A percentile compares a stretch with the other conserved stretches of the same genome.
These are phyloP conservation scores for Cremastobaeus sp. DNA, from an alignment of 2,888 invertebrate genomes.

Conservation along the genomic window DNA sequence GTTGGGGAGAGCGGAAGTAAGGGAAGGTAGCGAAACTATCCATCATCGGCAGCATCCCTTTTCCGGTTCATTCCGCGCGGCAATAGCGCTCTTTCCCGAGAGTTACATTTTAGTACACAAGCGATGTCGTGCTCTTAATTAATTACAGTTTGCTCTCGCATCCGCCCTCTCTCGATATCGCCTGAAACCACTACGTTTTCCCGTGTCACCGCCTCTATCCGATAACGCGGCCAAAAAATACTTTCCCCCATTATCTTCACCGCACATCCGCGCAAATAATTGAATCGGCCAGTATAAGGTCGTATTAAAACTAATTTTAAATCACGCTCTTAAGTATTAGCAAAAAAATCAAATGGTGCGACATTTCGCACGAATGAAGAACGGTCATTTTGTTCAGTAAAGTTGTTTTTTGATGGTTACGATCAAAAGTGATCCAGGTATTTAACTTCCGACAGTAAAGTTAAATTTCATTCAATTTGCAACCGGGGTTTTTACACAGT, in stretches of 20 bases:
- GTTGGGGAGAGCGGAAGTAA: constrained; percentile 44
- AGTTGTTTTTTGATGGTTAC: too few species aligned
- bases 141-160: constrained; percentile 64
- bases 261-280: constrained; percentile 8
- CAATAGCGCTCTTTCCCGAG: constrained; percentile 65
- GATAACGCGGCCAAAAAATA: constrained; percentile 31
- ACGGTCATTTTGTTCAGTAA: too few species aligned
- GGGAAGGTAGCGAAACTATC: constrained; percentile 61
- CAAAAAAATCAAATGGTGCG: too few species aligned
- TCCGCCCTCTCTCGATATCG: constrained; percentile 57
- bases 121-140: constrained; percentile 68
- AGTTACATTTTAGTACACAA: constrained; percentile 66
- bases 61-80: constrained; percentile 63
- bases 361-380: too few species aligned
- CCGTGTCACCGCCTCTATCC: constrained; percentile 50
- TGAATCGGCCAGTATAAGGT: constrained; percentile 1
- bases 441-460: too few species aligned
- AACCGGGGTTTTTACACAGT: too few species aligned
- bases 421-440: too few species aligned
- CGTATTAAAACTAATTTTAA: constrained; percentile 11
- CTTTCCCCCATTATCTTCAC: constrained; percentile 14
- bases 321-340: too few species aligned
- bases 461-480: too few species aligned
- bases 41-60: constrained; percentile 66
- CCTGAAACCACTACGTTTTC: constrained; percentile 31